These are phyloP conservation scores for Eristalinus aeneus DNA, from an alignment of 2,888 invertebrate genomes.

Conservation along the genomic window DNA sequence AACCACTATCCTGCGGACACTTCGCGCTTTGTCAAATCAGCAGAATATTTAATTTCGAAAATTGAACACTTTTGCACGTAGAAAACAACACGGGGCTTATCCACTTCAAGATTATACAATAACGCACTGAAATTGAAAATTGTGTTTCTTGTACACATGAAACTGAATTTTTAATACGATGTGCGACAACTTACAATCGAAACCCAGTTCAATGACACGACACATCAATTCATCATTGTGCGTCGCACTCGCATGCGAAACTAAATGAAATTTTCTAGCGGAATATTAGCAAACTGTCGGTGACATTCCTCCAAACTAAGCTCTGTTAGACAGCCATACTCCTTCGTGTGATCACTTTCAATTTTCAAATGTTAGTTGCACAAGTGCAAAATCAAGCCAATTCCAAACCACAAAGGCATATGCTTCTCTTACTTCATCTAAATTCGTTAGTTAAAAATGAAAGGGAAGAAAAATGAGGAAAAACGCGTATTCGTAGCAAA, in stretches of 20 bases:
- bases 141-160: too few species aligned
- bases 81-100: too few species aligned
- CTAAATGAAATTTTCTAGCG: slow-evolving; percentile 19
- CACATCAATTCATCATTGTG: neutral
- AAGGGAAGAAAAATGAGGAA: neutral
- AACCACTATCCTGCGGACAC: too few species aligned
- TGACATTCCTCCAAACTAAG: slow-evolving; percentile 32
- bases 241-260: neutral
- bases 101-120: too few species aligned
- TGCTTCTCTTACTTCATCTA: slow-evolving; percentile 8
- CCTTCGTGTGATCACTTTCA: slow-evolving; percentile 28
- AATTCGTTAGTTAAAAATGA: slow-evolving; percentile 7
- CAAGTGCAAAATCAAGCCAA: slow-evolving; percentile 8
- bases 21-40: too few species aligned
- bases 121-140: too few species aligned
- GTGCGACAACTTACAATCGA: too few species aligned
- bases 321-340: slow-evolving; percentile 33
- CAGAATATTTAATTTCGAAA: too few species aligned
- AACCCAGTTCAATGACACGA: neutral
- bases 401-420: slow-evolving; percentile 46
- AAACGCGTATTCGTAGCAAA: slow-evolving; percentile 34
- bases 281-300: slow-evolving; percentile 31
- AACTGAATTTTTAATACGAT: too few species aligned
- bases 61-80: too few species aligned
- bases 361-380: neutral